Evolutionary conservation across 1,140 invertebrate species (phyloP), one percentile per base, ranked within the genome.

Genomic region (Drosophila saltans): DNA sequence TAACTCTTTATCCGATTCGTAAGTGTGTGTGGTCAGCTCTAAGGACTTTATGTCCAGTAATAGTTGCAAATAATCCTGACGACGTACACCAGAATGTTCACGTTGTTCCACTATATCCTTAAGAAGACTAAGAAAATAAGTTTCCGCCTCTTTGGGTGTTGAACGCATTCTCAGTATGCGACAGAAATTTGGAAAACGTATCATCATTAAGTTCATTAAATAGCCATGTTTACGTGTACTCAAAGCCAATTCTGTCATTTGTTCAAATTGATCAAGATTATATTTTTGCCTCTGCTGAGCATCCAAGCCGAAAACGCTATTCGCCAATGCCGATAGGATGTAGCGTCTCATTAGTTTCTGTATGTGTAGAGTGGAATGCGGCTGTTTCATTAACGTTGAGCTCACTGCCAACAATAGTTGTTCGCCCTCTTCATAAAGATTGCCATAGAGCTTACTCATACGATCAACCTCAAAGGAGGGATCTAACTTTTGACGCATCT

Each of bases 391-490:
- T 3, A 91, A 57, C 5, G 80, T 80, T 56, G 56, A 56, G 39
- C 75, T 88, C 2, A 92, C 82, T 0, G 66, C 61, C 0, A 76
- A 52, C 1, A 90, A 64, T 30, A 90, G 63, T 30, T 91, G 67
- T 10, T 72, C 80, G n/a, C 82, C 80, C 52, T 91, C 82, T 11
- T 74, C 84, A 39, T 79, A 77, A 5, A 92, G 62, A 1, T 91
- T 81, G 33, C 83, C 84, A 40, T 92, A 91, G 85, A 95, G 93
- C 60, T 91, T 92, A 80, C 93, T 94, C 68, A 95, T 92, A 84
- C 94, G 94, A 7, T 93, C 93, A 0, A 93, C 92, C 1, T 94
- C 95, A 75, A 96, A 96, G 2, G 93, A 94, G 3, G 95, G 94
- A 57, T 94, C 94, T 40, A 96, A 92, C 68, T 95, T 94, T 21